Percentiles rank a stretch among this genome's conserved stretches.
phyloP scores from a whole-genome alignment of 2,888 invertebrate species.

The Netelia melanura region DNA sequence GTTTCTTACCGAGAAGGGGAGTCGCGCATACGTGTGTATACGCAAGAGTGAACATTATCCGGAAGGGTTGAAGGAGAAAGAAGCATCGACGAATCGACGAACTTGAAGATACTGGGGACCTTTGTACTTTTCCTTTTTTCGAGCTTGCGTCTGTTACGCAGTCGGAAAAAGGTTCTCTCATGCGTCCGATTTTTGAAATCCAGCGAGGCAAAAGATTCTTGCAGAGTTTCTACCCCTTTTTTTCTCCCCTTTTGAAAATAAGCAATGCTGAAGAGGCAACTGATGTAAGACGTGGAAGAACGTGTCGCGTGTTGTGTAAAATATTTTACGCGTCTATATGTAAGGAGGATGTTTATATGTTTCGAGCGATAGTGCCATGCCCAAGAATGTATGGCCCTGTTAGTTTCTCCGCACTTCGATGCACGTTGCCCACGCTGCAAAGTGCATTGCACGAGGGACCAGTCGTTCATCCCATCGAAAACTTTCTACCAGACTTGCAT shows the following conservation, averaged over 20 bases:
- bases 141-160: slow-evolving; percentile 17
- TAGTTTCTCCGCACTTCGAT: slow-evolving; percentile 22
- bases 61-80: slow-evolving; percentile 37
- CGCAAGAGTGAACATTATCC: slow-evolving; percentile 57
- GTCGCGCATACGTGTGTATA: slow-evolving; percentile 4
- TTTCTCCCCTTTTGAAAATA: slow-evolving; percentile 73
- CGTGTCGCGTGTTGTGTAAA: not conserved
- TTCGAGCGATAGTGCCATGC: too few species aligned
- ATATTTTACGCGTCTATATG: not conserved
- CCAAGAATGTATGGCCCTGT: not conserved
- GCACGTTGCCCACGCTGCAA: slow-evolving; percentile 44
- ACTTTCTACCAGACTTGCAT: slow-evolving; percentile 40
- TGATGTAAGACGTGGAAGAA: not conserved
- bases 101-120: slow-evolving; percentile 42
- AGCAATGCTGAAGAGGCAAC: slow-evolving; percentile 64
- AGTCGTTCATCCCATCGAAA: slow-evolving; percentile 40
- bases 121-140: slow-evolving; percentile 37
- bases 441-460: slow-evolving; percentile 61
- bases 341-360: too few species aligned
- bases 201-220: slow-evolving; percentile 12
- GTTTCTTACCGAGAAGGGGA: slow-evolving; percentile 34
- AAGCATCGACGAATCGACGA: slow-evolving; percentile 30
- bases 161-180: slow-evolving; percentile 8
- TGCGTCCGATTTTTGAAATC: slow-evolving; percentile 15
- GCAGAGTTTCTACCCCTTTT: slow-evolving; percentile 63